These are phyloP conservation scores for Manis javanica DNA, from an alignment of 2,797 vertebrate genomes.

Conservation along the genomic window DNA sequence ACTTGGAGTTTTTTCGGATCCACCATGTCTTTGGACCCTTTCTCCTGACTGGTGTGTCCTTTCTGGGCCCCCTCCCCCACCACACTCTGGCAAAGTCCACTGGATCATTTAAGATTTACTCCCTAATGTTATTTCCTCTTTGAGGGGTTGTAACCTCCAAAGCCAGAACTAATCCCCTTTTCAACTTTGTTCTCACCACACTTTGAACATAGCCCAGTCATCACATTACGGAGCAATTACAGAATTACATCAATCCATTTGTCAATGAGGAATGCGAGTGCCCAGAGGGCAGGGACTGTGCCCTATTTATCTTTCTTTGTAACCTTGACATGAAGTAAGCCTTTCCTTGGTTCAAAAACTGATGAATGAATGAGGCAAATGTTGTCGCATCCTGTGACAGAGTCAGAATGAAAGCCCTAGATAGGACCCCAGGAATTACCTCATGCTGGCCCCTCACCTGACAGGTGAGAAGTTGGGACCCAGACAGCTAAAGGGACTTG, in stretches of 20 bases:
- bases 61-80: background rate
- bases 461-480: background rate
- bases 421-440: background rate
- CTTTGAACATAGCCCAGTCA: background rate
- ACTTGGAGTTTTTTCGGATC: background rate
- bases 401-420: conserved; percentile 33
- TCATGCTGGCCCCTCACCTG: background rate
- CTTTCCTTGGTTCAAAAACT: background rate
- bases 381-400: background rate
- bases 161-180: background rate
- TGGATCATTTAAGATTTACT: background rate
- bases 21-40: background rate
- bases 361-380: background rate
- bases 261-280: background rate
- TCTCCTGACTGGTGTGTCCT: background rate
- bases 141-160: background rate
- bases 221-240: background rate
- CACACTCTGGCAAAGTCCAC: background rate
- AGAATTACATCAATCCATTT: background rate
- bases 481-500: background rate
- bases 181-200: background rate
- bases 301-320: background rate
- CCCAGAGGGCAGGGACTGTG: background rate
- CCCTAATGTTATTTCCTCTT: background rate
- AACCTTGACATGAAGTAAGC: background rate